A percentile compares a stretch with the other conserved stretches of the same genome.
These are phyloP conservation scores for Mandrillus leucophaeus DNA, from an alignment of 2,113 vertebrate genomes.

Conservation along the genomic window DNA sequence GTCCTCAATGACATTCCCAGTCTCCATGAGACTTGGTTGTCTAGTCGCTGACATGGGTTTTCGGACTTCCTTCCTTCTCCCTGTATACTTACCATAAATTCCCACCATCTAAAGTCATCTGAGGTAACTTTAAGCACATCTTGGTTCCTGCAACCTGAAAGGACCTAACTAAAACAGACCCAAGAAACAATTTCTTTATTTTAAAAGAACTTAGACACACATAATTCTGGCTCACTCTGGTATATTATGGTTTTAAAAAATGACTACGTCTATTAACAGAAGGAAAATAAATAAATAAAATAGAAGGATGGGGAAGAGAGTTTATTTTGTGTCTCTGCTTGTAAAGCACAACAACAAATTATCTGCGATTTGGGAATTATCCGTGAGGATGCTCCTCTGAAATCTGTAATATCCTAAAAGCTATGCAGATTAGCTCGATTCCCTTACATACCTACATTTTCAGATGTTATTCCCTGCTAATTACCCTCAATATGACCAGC, in stretches of 20 bases:
- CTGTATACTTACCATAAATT: conserved; percentile 12
- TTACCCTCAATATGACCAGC: not conserved
- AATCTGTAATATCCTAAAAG: not conserved
- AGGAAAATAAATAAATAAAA: not conserved
- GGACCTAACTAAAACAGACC: not conserved
- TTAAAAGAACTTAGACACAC: conserved; percentile 19
- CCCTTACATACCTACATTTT: not conserved
- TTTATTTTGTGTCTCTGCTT: not conserved
- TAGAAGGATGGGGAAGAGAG: not conserved
- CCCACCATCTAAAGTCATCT: not conserved
- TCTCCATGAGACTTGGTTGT: not conserved
- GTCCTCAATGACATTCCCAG: not conserved
- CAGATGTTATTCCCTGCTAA: not conserved
- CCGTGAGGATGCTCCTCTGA: not conserved
- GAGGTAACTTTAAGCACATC: conserved; percentile 9
- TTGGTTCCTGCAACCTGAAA: not conserved
- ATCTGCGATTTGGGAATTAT: not conserved
- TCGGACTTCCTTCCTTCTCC: not conserved
- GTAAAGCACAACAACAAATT: not conserved
- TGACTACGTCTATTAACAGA: not conserved
- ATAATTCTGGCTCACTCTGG: not conserved
- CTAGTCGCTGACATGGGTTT: not conserved
- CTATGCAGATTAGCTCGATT: not conserved
- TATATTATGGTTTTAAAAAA: not conserved
- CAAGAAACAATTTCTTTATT: conserved; percentile 7